These are phyloP conservation scores for Hippasteria phrygiana DNA, from an alignment of 53 echinoderm and acorn worm species.

Conservation along the genomic window DNA sequence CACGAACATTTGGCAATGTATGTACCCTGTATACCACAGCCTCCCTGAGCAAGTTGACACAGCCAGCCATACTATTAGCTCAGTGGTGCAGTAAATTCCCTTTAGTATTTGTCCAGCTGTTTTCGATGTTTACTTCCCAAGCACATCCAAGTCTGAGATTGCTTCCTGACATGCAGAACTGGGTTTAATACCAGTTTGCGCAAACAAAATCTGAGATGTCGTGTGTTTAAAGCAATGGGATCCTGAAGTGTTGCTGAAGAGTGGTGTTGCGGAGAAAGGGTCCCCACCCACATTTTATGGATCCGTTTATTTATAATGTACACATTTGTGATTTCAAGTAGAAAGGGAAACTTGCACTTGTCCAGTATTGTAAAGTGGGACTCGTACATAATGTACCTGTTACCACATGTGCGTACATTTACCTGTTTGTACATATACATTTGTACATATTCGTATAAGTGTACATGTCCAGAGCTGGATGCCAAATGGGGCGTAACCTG, in stretches of 20 bases:
- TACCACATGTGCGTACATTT: no score
- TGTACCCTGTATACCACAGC: background rate
- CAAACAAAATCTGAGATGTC: no score
- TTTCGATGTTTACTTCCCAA: constrained; percentile 30
- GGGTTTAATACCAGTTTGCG: background rate
- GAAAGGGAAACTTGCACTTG: no score
- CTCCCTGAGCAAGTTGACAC: background rate
- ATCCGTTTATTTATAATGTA: background rate
- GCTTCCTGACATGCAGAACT: background rate
- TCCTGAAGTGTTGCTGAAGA: constrained; percentile 1
- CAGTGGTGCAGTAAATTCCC: background rate
- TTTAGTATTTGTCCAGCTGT: constrained; percentile 15
- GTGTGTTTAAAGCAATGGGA: no score
- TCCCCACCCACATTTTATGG: constrained; percentile 34
- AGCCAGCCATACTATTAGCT: background rate
- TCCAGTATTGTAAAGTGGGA: no score
- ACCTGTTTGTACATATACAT: no score
- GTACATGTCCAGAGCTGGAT: no score
- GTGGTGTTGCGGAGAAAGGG: constrained; percentile 8
- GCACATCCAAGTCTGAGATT: background rate
- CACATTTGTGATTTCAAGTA: background rate
- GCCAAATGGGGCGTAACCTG: no score
- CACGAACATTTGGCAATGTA: background rate
- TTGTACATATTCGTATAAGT: no score
- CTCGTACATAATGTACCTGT: no score